These are phyloP conservation scores for Pomacea canaliculata DNA, from an alignment of 2,888 invertebrate genomes.

Conservation along the genomic window DNA sequence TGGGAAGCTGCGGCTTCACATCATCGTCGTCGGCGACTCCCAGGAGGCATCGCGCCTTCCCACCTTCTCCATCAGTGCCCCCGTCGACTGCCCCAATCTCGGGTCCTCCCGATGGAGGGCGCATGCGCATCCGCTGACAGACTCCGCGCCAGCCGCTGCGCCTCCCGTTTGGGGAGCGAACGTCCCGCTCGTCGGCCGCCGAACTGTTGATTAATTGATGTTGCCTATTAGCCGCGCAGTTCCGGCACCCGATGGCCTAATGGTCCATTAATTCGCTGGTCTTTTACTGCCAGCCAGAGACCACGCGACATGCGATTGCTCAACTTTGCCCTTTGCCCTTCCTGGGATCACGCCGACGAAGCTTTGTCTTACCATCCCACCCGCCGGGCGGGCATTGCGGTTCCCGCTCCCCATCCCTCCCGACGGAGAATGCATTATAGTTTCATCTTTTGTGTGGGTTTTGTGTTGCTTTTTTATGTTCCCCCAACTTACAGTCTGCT, in stretches of 20 bases:
- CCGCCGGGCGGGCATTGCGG: too few relatives aligned
- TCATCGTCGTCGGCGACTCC: neutral
- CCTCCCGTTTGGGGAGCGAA: neutral
- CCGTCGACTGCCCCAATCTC: neutral
- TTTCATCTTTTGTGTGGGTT: too few relatives aligned
- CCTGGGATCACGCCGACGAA: too few relatives aligned
- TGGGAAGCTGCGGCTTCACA: too few relatives aligned
- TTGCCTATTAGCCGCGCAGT: neutral
- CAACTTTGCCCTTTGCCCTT: too few relatives aligned
- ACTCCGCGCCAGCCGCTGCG: neutral
- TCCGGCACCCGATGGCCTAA: neutral
- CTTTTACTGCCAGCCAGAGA: neutral
- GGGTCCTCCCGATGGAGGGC: neutral
- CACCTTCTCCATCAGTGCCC: neutral
- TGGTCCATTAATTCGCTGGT: constrained; percentile 5
- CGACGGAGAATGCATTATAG: too few relatives aligned
- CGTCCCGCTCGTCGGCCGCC: neutral
- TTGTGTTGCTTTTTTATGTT: too few relatives aligned
- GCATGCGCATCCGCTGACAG: too few relatives aligned
- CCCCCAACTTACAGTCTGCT: too few relatives aligned
- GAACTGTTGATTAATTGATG: constrained; percentile 4
- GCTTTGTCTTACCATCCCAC: too few relatives aligned
- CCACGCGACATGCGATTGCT: too few relatives aligned
- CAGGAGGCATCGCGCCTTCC: neutral
- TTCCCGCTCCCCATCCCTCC: too few relatives aligned